Base-by-base conservation (phyloP, 1,140 invertebrate genomes). In the Atta colombica region DNA sequence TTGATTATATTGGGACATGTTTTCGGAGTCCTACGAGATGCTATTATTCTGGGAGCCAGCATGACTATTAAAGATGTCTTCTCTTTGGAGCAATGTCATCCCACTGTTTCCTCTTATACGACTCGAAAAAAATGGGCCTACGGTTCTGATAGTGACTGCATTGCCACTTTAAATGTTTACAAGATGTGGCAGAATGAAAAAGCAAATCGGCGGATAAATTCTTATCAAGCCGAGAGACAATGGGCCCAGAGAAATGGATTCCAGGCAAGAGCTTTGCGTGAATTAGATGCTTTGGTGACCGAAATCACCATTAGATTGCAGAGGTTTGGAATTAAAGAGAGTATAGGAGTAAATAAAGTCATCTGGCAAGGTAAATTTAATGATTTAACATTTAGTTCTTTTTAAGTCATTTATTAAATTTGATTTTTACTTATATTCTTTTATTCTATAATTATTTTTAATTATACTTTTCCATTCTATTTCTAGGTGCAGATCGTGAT, bases 1-100 rank as follows among this genome's bases (percentile, higher is more conserved):
- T 95, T 99, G 0, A 98, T 99, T 58, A 95, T 98, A 69, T 95
- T 99, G 0, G 99, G 99, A 0, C 97, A 99, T 93, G 96, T 98
- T 25, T 99, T 98, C 92, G 98, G 98, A 80, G 96, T 98, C 61
- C 94, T 99, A 0, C 97, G 98, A 45, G 98, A 99, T 87, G 96
- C 97, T 18, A 96, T 99, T 55, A 97, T 99, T 77, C 99, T 99
- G 93, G 98, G 98, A 88, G 98, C 98, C 85, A 97, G 97, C 12
- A 96, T 99, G 95, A 97, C 97, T 2, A 95, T 98, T 3, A 98
- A 98, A 91, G 98, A 97, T 91, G 95, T 99, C 61, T 99, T 99
- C 93, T 97, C 96, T 58, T 96, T 95, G 82, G 96, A 97, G 0
- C 18, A 49, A 14, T 49, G 53, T 0, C 77, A 28, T 25, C 97